phyloP scores from a whole-genome alignment of 2,888 invertebrate species.

The Stomorhina lunata region DNA sequence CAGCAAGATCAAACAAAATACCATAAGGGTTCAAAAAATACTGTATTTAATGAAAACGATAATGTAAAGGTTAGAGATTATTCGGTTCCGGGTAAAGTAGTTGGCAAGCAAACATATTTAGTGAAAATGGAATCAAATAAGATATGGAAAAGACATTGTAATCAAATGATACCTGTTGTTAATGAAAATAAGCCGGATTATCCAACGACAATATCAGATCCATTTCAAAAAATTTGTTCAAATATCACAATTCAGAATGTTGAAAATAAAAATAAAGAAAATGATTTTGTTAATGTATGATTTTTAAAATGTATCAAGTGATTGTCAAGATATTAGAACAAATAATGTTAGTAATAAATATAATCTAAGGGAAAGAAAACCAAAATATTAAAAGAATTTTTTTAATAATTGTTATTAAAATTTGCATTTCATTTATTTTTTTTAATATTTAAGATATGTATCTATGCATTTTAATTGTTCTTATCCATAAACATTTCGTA shows the following conservation, averaged over 20 bases:
- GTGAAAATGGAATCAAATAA: neutral
- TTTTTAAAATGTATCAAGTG: neutral
- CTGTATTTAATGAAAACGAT: neutral
- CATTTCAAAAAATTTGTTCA: neutral
- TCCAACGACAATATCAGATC: constrained; percentile 8
- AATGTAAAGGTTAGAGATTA: constrained; percentile 23
- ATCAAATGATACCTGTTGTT: constrained; percentile 20
- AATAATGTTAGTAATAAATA: neutral
- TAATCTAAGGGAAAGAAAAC: constrained; percentile 20
- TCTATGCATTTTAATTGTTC: no score
- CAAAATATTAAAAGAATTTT: neutral
- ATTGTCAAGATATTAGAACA: neutral
- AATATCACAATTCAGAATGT: neutral
- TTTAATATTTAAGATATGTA: no score
- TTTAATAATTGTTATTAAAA: neutral
- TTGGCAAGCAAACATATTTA: constrained; percentile 37
- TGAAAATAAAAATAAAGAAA: neutral
- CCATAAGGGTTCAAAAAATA: constrained; percentile 15
- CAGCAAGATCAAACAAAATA: constrained; percentile 34
- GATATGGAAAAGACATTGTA: constrained; percentile 39
- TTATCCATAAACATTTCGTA: neutral
- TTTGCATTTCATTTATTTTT: neutral
- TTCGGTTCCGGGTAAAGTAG: neutral
- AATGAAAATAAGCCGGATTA: neutral
- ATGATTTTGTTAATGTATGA: neutral